A percentile compares a stretch with the other conserved stretches of the same genome.
Evolutionary conservation across 2,113 vertebrate species (phyloP).

Genomic region (Chauna torquata): DNA sequence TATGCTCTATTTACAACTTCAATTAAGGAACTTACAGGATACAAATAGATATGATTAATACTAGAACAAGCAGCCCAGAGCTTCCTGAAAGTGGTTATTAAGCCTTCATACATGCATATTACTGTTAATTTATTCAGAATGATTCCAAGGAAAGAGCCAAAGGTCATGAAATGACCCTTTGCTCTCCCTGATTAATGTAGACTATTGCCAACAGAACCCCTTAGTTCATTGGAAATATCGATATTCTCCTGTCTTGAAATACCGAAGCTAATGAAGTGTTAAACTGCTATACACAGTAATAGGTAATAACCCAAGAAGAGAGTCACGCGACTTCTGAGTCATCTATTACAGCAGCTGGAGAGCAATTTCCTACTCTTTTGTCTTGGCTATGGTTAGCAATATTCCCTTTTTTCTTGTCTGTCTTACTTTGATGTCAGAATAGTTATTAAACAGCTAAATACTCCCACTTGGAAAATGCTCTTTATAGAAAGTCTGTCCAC

Average conservation of each 20-base stretch:
- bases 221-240: neutral
- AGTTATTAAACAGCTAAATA: neutral
- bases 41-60: neutral
- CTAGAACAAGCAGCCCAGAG: neutral
- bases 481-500: neutral
- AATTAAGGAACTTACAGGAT: neutral
- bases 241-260: neutral
- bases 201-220: neutral
- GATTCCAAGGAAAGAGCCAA: neutral
- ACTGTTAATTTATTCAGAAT: neutral
- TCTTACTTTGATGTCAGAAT: neutral
- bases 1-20: neutral
- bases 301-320: neutral
- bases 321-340: neutral
- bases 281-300: neutral
- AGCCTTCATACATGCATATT: neutral
- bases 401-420: neutral
- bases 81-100: neutral
- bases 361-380: neutral
- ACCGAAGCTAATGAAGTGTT: neutral
- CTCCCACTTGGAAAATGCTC: neutral
- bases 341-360: neutral
- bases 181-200: conserved; percentile 21
- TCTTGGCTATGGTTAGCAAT: neutral
- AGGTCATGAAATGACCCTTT: conserved; percentile 20